Evolutionary conservation across 35 echinoderm and acorn worm genomes (phyloP).

Genomic region (Amphiura filiformis): DNA sequence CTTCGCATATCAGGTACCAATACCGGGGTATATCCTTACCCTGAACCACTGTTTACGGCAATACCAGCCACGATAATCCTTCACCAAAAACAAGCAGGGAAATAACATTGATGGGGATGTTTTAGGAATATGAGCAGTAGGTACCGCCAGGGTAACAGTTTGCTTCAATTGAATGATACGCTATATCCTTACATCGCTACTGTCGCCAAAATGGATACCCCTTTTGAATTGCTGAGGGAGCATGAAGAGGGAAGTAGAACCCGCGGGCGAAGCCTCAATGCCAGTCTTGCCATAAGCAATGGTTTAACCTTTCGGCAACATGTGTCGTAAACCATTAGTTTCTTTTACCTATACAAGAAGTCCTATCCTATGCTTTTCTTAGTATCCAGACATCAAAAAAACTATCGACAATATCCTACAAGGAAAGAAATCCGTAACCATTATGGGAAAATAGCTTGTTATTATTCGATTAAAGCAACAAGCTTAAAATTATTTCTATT

Average conservation of each 20-base stretch:
- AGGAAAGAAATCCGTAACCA: neutral
- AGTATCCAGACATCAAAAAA: neutral
- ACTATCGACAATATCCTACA: neutral
- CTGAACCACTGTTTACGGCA: neutral
- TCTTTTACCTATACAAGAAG: neutral
- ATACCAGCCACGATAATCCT: slow-evolving; percentile 18
- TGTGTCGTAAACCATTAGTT: neutral
- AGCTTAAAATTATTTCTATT: too few relatives aligned
- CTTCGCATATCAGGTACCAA: slow-evolving; percentile 17
- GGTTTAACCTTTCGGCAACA: slow-evolving; percentile 9
- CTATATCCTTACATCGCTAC: slow-evolving; percentile 9
- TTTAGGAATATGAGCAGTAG: neutral
- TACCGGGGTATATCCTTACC: slow-evolving; percentile 30
- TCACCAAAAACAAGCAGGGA: slow-evolving; percentile 32
- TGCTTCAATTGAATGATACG: neutral
- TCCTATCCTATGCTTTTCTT: neutral
- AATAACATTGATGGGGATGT: slow-evolving; percentile 32
- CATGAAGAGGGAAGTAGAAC: neutral
- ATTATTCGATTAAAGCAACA: neutral
- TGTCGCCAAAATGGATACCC: slow-evolving; percentile 1
- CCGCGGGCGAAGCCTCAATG: neutral
- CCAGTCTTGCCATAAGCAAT: neutral
- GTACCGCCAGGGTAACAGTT: neutral
- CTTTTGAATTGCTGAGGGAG: neutral
- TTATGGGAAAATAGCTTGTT: neutral